Evolutionary conservation across 1,140 invertebrate species (phyloP).

Genomic region (Drosophila seguyi): DNA sequence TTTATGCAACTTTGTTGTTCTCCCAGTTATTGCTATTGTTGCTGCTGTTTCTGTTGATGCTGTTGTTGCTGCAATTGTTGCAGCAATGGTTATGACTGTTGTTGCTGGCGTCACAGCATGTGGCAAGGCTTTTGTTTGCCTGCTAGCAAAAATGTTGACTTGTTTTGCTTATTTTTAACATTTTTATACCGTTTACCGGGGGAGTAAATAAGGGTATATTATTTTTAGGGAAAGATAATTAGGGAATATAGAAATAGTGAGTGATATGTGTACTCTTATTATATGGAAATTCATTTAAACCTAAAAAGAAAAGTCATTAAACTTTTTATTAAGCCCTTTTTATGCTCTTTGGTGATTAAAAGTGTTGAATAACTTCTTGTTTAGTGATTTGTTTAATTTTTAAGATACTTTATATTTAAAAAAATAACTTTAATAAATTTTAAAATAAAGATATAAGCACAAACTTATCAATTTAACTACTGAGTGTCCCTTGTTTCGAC

Average conservation of each 20-base stretch:
- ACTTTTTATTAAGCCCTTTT: too few species aligned
- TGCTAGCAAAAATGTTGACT: conserved; percentile 50
- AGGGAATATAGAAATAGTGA: neutral
- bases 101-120: conserved; percentile 64
- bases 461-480: neutral
- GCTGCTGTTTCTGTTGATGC: conserved; percentile 26
- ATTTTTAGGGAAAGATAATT: neutral
- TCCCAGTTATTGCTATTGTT: conserved; percentile 43
- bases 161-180: conserved; percentile 47
- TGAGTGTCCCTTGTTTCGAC: conserved; percentile 6
- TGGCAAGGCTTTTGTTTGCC: conserved; percentile 65
- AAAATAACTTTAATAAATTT: too few species aligned
- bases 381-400: too few species aligned
- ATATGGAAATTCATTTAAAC: too few species aligned
- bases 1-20: conserved; percentile 66
- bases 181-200: conserved; percentile 8
- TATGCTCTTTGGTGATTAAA: too few species aligned
- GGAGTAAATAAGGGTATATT: conserved; percentile 9
- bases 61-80: conserved; percentile 51
- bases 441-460: too few species aligned
- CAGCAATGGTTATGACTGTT: conserved; percentile 34
- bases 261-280: too few species aligned
- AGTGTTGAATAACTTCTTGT: too few species aligned
- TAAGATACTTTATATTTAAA: too few species aligned
- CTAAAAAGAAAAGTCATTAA: too few species aligned